phyloP scores from a whole-genome alignment of 2,113 vertebrate species.

The Lophochroa leadbeateri region DNA sequence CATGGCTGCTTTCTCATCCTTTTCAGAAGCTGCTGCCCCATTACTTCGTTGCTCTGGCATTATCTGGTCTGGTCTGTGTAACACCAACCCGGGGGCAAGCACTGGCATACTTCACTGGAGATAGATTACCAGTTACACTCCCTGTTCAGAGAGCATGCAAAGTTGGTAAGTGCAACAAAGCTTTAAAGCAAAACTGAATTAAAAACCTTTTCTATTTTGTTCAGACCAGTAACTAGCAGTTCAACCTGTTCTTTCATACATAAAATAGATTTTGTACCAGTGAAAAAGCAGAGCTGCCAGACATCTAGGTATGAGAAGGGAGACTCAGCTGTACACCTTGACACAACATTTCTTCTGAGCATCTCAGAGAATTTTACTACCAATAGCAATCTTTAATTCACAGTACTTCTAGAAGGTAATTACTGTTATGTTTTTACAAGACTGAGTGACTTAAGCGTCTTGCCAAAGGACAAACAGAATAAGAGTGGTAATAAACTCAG shows the following conservation, averaged over 20 bases:
- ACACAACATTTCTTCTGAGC: background rate
- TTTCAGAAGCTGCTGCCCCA: background rate
- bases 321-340: background rate
- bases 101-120: background rate
- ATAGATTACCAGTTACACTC: background rate
- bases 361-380: background rate
- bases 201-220: background rate
- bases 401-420: background rate
- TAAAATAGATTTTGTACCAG: background rate
- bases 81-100: background rate
- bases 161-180: background rate
- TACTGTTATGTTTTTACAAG: background rate
- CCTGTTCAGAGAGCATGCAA: background rate
- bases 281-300: background rate
- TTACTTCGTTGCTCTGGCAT: background rate
- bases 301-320: background rate
- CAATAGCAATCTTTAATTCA: background rate
- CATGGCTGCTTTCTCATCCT: background rate
- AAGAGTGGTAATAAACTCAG: fast-evolving
- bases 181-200: background rate
- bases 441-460: background rate
- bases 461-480: background rate
- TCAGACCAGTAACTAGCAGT: background rate
- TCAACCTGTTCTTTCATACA: background rate
- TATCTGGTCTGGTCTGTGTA: background rate